These are phyloP conservation scores for Platorchestia sp. DNA, from an alignment of 1,140 invertebrate genomes.

Conservation along the genomic window DNA sequence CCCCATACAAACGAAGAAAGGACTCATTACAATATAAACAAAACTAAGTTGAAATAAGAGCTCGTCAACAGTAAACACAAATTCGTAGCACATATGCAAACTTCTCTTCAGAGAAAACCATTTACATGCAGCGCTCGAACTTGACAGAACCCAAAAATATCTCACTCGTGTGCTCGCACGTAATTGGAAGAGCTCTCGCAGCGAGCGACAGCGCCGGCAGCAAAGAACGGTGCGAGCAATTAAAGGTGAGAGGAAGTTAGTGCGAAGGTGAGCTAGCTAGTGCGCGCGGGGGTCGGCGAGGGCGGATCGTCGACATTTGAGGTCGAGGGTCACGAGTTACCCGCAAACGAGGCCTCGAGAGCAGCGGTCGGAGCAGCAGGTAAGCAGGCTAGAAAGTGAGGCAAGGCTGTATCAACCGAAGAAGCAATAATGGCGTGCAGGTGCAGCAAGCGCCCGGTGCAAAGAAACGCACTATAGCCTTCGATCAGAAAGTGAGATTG, in stretches of 20 bases:
- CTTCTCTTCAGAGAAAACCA: background rate
- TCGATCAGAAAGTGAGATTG: no score
- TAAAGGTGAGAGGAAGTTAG: background rate
- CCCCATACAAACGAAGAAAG: no score
- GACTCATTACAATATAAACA: background rate
- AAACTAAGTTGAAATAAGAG: background rate
- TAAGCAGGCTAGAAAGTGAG: background rate
- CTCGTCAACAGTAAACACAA: background rate
- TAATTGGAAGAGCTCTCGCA: background rate
- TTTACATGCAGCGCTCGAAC: background rate
- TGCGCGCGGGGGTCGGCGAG: background rate
- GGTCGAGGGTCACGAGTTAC: background rate
- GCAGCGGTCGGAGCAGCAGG: background rate
- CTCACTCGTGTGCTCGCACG: background rate
- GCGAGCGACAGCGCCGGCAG: no score
- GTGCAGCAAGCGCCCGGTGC: background rate
- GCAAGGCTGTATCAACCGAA: background rate
- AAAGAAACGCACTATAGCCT: background rate
- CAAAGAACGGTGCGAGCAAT: background rate
- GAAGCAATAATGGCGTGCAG: background rate
- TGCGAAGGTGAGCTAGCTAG: background rate
- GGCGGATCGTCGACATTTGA: background rate
- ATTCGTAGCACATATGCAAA: background rate
- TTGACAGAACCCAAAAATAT: background rate
- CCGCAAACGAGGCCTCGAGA: background rate